phyloP scores from a whole-genome alignment of 1,140 invertebrate species.

The Scaptomyza hsui region DNA sequence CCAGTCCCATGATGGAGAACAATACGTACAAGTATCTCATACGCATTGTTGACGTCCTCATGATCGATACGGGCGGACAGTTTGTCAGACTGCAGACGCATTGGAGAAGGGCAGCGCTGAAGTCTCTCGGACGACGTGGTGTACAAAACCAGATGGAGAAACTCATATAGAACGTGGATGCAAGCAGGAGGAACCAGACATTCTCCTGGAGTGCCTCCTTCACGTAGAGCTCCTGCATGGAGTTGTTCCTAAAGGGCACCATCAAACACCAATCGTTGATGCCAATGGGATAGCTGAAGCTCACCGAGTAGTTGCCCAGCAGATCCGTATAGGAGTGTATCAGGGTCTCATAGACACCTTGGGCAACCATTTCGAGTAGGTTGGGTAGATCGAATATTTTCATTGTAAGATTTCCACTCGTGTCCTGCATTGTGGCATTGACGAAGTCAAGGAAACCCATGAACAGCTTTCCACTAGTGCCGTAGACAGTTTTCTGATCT shows the following conservation, averaged over 20 bases:
- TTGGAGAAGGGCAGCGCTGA: conserved; percentile 65
- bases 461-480: conserved; percentile 69
- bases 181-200: conserved; percentile 55
- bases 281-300: conserved; percentile 71
- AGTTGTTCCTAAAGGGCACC: conserved; percentile 69
- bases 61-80: conserved; percentile 43
- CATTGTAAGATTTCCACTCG: conserved; percentile 22
- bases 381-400: conserved; percentile 42
- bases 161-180: conserved; percentile 52
- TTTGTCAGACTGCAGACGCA: conserved; percentile 60
- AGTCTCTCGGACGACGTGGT: conserved; percentile 50
- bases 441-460: conserved; percentile 58
- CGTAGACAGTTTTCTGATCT: conserved; percentile 44
- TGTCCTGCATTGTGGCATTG: conserved; percentile 63
- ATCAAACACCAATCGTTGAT: conserved; percentile 79
- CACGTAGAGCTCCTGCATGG: conserved; percentile 58
- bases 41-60: conserved; percentile 43
- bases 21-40: conserved; percentile 61
- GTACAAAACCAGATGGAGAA: conserved; percentile 67
- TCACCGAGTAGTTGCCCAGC: conserved; percentile 23
- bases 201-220: conserved; percentile 47
- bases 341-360: conserved; percentile 69
- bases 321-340: conserved; percentile 73
- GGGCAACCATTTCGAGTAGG: conserved; percentile 46
- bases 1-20: conserved; percentile 61